A percentile compares a stretch with the other conserved stretches of the same genome.
phyloP scores from a whole-genome alignment of 1,140 invertebrate species.

The Nebria ingens region DNA sequence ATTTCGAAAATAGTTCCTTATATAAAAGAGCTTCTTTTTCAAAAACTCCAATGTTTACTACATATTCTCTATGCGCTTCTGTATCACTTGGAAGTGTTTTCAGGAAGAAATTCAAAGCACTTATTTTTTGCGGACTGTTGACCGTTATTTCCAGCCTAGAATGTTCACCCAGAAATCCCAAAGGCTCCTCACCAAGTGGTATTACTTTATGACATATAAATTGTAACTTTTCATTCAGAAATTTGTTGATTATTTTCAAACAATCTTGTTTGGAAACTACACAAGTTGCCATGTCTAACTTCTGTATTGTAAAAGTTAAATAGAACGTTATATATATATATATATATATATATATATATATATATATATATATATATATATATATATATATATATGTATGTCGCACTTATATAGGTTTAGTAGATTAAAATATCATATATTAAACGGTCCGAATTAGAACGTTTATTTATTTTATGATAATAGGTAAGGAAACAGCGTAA shows the following conservation, averaged over 20 bases:
- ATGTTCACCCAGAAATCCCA: slow-evolving; percentile 20
- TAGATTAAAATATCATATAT: too few relatives aligned
- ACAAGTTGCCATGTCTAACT: background rate
- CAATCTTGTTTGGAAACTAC: background rate
- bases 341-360: slow-evolving; percentile 3
- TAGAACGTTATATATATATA: slow-evolving; percentile 3
- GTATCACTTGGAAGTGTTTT: slow-evolving; percentile 33
- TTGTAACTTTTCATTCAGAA: background rate
- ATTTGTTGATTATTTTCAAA: background rate
- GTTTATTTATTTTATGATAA: too few relatives aligned
- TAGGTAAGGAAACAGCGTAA: too few relatives aligned
- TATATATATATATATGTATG: too few relatives aligned
- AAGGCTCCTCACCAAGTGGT: slow-evolving; percentile 12
- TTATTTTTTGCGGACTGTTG: slow-evolving; percentile 11
- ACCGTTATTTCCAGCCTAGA: slow-evolving; percentile 14
- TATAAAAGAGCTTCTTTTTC: slow-evolving; percentile 31
- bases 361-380: background rate
- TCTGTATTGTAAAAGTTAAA: background rate
- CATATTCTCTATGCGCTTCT: slow-evolving; percentile 24
- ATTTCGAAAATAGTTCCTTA: slow-evolving; percentile 24
- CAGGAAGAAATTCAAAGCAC: slow-evolving; percentile 28
- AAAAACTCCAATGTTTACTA: slow-evolving; percentile 32
- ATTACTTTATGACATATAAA: slow-evolving; percentile 11
- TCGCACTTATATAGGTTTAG: too few relatives aligned
- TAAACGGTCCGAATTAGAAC: too few relatives aligned